Percentiles rank a stretch among this genome's conserved stretches.
Conservation (phyloP, 2,113 vertebrate genomes). For the Clarias gariepinus region DNA sequence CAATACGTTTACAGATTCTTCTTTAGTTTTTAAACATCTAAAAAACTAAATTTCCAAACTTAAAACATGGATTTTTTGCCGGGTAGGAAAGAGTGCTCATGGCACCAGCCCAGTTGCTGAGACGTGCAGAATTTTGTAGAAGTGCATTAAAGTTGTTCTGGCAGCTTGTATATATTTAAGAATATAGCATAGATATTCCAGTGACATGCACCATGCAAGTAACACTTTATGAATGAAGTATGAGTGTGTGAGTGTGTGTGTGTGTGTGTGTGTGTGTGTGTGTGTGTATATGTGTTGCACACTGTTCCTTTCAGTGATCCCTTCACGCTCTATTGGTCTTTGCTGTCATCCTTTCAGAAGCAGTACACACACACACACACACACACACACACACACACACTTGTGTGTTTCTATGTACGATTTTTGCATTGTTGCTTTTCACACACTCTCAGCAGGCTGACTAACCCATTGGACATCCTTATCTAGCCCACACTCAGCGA, state of each 20-base stretch:
- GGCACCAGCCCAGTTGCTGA: no score
- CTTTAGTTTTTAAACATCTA: not conserved
- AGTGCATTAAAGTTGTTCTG: not conserved
- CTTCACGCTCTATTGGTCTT: slow-evolving; percentile 10
- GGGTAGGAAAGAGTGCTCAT: not conserved
- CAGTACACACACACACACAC: not conserved
- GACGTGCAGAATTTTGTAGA: not conserved
- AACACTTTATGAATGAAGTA: not conserved
- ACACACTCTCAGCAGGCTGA: not conserved
- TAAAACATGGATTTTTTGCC: not conserved
- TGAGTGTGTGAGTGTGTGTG: not conserved
- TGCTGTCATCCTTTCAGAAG: not conserved
- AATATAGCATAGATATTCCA: not conserved
- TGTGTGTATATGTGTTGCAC: not conserved
- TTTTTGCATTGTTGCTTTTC: not conserved
- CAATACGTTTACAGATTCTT: no score
- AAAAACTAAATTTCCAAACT: no score
- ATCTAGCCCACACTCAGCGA: not conserved
- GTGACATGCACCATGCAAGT: not conserved
- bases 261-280: not conserved
- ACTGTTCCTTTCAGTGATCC: not conserved
- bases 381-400: slow-evolving; percentile 3
- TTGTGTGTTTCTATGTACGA: not conserved
- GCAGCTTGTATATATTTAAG: not conserved
- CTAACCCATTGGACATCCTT: not conserved